These are phyloP conservation scores for Xylocopa sonorina DNA, from an alignment of 1,140 invertebrate genomes.

Conservation along the genomic window DNA sequence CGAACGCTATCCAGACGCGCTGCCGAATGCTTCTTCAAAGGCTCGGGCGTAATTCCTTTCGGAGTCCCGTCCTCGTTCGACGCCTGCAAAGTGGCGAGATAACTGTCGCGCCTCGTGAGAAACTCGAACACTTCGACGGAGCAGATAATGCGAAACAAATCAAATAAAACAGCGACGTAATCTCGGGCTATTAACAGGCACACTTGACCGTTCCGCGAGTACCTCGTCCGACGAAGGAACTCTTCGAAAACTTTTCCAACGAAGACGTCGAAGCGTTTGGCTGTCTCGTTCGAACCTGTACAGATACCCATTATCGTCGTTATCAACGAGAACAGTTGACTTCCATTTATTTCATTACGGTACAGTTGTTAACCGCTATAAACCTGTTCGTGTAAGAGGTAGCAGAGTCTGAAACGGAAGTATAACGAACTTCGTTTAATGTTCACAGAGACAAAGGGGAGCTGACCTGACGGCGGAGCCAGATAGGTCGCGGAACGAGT, in stretches of 20 bases:
- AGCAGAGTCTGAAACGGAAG: too few species aligned
- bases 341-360: too few species aligned
- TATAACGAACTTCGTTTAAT: not conserved
- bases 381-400: too few species aligned
- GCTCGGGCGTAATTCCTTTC: not conserved
- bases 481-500: not conserved
- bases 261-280: too few species aligned
- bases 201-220: too few species aligned
- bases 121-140: not conserved
- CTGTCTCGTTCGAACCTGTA: too few species aligned
- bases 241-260: not conserved
- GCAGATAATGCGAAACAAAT: not conserved
- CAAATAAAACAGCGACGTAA: too few species aligned
- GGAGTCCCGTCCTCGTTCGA: not conserved
- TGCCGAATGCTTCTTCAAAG: not conserved
- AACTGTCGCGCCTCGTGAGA: not conserved
- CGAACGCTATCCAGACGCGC: constrained; percentile 20
- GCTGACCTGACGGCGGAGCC: rapidly evolving
- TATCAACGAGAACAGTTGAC: too few species aligned
- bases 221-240: too few species aligned
- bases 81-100: not conserved
- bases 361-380: too few species aligned
- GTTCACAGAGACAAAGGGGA: constrained; percentile 6
- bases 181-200: not conserved
- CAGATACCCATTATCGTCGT: too few species aligned